These are phyloP conservation scores for Chaetodon auriga DNA, from an alignment of 2,113 vertebrate genomes.

Conservation along the genomic window DNA sequence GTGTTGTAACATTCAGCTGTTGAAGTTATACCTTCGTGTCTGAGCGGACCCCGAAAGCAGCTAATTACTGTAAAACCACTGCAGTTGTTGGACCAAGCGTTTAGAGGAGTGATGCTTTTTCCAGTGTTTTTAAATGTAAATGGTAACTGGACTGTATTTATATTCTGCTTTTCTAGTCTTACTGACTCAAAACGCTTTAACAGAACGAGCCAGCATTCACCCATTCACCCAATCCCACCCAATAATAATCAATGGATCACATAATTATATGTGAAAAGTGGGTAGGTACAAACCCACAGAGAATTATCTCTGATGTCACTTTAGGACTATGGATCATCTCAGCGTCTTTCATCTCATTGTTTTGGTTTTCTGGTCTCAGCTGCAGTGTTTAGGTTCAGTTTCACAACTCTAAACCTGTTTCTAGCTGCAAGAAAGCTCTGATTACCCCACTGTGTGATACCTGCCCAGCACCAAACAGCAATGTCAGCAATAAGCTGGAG, in stretches of 20 bases:
- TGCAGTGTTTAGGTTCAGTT: conserved; percentile 34
- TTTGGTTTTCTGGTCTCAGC: conserved; percentile 33
- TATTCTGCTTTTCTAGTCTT: too few relatives aligned
- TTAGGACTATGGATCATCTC: background rate
- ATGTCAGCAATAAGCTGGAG: background rate
- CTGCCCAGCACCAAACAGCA: background rate
- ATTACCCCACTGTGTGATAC: background rate
- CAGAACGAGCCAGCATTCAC: too few relatives aligned
- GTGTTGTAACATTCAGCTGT: conserved; percentile 38
- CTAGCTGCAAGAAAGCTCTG: background rate
- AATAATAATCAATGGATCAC: background rate
- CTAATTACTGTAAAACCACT: conserved; percentile 46
- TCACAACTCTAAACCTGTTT: conserved; percentile 6
- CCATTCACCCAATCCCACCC: too few relatives aligned
- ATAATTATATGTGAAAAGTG: conserved; percentile 1
- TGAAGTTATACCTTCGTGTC: conserved; percentile 49
- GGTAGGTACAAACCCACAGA: conserved; percentile 37
- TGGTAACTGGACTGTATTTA: too few relatives aligned
- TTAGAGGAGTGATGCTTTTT: background rate
- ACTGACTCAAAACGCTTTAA: too few relatives aligned
- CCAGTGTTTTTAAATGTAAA: background rate
- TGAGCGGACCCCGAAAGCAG: conserved; percentile 30
- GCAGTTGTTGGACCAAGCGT: conserved; percentile 1
- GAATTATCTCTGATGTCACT: conserved; percentile 3
- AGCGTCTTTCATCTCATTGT: conserved; percentile 14